A percentile compares a stretch with the other conserved stretches of the same genome.
phyloP scores from a whole-genome alignment of 2,113 vertebrate genomes.

The Trichomycterus rosablanca region DNA sequence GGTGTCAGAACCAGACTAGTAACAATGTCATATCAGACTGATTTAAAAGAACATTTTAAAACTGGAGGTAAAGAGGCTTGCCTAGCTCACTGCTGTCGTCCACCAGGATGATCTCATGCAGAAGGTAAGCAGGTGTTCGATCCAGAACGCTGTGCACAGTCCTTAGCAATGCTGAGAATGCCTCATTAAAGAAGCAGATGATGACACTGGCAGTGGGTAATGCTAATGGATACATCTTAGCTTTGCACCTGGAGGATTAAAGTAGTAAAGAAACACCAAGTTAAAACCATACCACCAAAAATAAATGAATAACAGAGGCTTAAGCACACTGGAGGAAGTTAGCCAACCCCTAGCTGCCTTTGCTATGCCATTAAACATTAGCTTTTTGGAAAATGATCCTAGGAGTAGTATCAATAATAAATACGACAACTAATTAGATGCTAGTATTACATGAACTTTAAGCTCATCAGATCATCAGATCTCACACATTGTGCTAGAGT shows the following conservation, averaged over 20 bases:
- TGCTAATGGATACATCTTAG: conserved; percentile 68
- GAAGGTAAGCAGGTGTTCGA: conserved; percentile 75
- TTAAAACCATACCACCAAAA: background rate
- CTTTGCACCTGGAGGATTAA: conserved; percentile 70
- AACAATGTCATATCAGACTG: too few species aligned
- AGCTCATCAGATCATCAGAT: too few species aligned
- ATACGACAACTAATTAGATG: too few species aligned
- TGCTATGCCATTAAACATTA: too few species aligned
- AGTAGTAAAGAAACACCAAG: background rate
- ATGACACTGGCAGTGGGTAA: conserved; percentile 83
- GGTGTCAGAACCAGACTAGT: too few species aligned
- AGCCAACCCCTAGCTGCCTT: too few species aligned
- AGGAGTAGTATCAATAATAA: too few species aligned
- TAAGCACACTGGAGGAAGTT: too few species aligned
- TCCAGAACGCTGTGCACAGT: conserved; percentile 89
- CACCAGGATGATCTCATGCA: conserved; percentile 90
- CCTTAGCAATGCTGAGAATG: conserved; percentile 84
- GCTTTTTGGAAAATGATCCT: too few species aligned
- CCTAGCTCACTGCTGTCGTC: conserved; percentile 91
- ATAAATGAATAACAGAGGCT: background rate
- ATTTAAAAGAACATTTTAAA: background rate
- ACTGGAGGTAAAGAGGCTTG: conserved; percentile 48
- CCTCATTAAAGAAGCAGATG: conserved; percentile 97
- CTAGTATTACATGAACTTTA: too few species aligned
- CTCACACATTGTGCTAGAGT: too few species aligned